phyloP scores from a whole-genome alignment of 2,797 vertebrate genomes.

The Poeciliopsis gracilis region DNA sequence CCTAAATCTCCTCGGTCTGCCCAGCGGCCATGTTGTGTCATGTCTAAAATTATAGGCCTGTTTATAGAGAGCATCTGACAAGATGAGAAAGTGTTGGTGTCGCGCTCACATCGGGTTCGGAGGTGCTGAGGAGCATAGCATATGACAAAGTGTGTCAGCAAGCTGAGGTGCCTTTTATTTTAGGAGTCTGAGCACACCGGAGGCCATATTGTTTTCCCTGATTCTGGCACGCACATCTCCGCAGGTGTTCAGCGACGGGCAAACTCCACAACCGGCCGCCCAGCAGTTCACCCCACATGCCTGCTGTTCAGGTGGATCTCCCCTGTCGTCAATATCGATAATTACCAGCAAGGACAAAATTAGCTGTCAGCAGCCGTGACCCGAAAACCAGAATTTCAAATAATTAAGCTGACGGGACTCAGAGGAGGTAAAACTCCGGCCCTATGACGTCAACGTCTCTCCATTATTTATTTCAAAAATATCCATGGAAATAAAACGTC shows the following conservation, averaged over 20 bases:
- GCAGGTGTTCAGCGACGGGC: slow-evolving; percentile 33
- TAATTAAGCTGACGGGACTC: slow-evolving; percentile 28
- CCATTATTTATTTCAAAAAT: not conserved
- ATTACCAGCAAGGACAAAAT: slow-evolving; percentile 50
- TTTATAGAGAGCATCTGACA: slow-evolving; percentile 32
- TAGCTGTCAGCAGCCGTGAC: slow-evolving; percentile 37
- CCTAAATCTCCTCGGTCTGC: slow-evolving; percentile 35
- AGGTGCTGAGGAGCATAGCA: slow-evolving; percentile 26
- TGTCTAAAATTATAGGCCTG: not conserved
- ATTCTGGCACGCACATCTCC: slow-evolving; percentile 53
- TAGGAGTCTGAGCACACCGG: slow-evolving; percentile 34
- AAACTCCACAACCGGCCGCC: slow-evolving; percentile 8
- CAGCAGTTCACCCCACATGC: slow-evolving; percentile 7
- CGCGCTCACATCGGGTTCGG: not conserved
- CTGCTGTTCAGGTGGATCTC: slow-evolving; percentile 26
- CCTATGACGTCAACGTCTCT: not conserved
- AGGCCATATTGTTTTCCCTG: slow-evolving; percentile 38
- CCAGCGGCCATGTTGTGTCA: not conserved
- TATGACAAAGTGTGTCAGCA: slow-evolving; percentile 33
- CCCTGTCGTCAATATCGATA: slow-evolving; percentile 54
- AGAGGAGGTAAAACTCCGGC: slow-evolving; percentile 16
- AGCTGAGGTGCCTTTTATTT: slow-evolving; percentile 31
- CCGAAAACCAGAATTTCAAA: slow-evolving; percentile 21
- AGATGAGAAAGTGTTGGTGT: slow-evolving; percentile 12
- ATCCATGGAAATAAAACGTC: not conserved